phyloP scores from a whole-genome alignment of 2,888 invertebrate species.

The Pterostichus niger region DNA sequence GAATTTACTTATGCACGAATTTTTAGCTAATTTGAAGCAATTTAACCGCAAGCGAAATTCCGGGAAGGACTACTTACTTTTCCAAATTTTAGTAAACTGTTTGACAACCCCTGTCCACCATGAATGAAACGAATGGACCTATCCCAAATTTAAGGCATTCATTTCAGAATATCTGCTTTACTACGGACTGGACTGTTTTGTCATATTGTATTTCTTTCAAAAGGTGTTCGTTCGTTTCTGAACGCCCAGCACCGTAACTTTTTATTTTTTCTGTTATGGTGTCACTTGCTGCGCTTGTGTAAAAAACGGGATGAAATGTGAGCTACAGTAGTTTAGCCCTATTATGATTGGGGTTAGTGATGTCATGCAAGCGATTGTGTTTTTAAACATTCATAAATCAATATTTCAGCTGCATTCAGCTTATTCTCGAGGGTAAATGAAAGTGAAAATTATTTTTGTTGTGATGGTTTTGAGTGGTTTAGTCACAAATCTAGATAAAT shows the following conservation, averaged over 20 bases:
- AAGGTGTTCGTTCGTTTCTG: constrained; percentile 19
- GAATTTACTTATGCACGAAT: too few species aligned
- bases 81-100: neutral
- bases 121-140: neutral
- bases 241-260: too few species aligned
- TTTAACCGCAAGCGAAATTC: too few species aligned
- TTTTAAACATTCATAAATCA: constrained; percentile 42
- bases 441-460: constrained; percentile 16
- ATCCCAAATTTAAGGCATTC: neutral
- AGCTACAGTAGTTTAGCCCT: constrained; percentile 31
- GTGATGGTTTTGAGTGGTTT: neutral
- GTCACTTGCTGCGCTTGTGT: neutral
- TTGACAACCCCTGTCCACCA: neutral
- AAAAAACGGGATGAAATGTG: constrained; percentile 37
- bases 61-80: too few species aligned
- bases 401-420: neutral
- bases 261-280: neutral
- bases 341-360: constrained; percentile 46
- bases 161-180: neutral
- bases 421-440: constrained; percentile 1
- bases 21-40: too few species aligned
- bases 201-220: constrained; percentile 15
- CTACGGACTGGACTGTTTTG: neutral
- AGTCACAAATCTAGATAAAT: neutral
- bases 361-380: constrained; percentile 33